phyloP scores from a whole-genome alignment of 1,140 invertebrate species.

The Manduca sexta region DNA sequence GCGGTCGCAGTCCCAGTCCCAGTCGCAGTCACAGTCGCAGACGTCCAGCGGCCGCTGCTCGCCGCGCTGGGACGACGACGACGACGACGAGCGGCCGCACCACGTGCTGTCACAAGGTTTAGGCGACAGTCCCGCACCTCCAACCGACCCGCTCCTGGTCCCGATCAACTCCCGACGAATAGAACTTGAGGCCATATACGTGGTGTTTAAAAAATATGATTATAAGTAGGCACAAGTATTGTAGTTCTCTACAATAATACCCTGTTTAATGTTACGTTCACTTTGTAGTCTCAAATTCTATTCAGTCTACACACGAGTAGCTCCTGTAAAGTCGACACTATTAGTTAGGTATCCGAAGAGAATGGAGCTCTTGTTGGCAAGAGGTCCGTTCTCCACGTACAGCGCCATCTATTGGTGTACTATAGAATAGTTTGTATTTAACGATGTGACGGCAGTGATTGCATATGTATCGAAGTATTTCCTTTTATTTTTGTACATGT shows the following conservation, averaged over 20 bases:
- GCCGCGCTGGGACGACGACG: slow-evolving; percentile 72
- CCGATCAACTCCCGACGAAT: slow-evolving; percentile 23
- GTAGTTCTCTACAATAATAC: too few relatives aligned
- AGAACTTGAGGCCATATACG: slow-evolving; percentile 42
- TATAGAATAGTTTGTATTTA: too few relatives aligned
- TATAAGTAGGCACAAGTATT: too few relatives aligned
- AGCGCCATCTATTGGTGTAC: slow-evolving; percentile 39
- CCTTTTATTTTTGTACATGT: not conserved
- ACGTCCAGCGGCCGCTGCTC: slow-evolving; percentile 72
- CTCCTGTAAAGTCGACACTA: slow-evolving; percentile 10
- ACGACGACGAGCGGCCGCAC: slow-evolving; percentile 49
- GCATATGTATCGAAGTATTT: slow-evolving; percentile 18
- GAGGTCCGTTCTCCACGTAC: slow-evolving; percentile 23
- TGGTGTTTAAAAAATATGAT: too few relatives aligned
- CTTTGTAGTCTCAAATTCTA: slow-evolving; percentile 38
- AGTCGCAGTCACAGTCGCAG: slow-evolving; percentile 45
- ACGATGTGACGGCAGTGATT: slow-evolving; percentile 56
- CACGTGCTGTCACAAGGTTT: slow-evolving; percentile 62
- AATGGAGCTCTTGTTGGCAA: slow-evolving; percentile 15
- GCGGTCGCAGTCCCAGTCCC: too few relatives aligned
- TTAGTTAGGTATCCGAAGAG: slow-evolving; percentile 14
- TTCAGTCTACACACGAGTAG: slow-evolving; percentile 27
- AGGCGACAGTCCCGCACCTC: slow-evolving; percentile 17
- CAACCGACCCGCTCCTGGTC: slow-evolving; percentile 20
- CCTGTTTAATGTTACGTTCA: too few relatives aligned